Evolutionary conservation across 92 coral and sea anemone genomes (phyloP).

Genomic region (Epizoanthus illoricatus): DNA sequence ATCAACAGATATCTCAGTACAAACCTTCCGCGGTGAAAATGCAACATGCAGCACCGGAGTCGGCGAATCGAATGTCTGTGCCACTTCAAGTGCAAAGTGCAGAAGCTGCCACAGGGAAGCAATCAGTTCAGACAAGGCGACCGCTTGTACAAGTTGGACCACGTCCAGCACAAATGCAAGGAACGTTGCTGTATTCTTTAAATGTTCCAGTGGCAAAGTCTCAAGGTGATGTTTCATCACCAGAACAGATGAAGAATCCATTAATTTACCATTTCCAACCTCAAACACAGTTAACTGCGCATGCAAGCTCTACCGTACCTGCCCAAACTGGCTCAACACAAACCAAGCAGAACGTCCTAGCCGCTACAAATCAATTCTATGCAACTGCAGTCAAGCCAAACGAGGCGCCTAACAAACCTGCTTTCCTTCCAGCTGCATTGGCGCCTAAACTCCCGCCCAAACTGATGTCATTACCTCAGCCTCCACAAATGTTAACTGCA

Average conservation of each 20-base stretch:
- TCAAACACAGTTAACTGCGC: not conserved
- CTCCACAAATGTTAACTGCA: not conserved
- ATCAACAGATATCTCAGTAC: not conserved
- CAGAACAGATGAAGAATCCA: constrained; percentile 19
- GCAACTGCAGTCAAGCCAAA: not conserved
- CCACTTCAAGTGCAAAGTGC: not conserved
- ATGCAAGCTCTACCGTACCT: not conserved
- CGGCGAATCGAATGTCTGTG: not conserved
- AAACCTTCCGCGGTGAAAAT: not conserved
- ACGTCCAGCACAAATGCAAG: constrained; percentile 8
- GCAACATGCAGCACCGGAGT: not conserved
- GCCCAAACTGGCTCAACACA: constrained; percentile 1
- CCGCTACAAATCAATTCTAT: not conserved
- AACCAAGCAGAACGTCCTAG: not conserved
- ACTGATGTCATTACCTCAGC: not conserved
- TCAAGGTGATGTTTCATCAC: constrained; percentile 1
- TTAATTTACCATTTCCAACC: not conserved
- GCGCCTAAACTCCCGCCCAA: not conserved
- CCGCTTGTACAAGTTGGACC: not conserved
- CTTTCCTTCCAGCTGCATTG: not conserved
- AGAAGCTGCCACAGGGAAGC: not conserved
- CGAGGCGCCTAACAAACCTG: not conserved
- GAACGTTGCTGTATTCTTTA: not conserved
- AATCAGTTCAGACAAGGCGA: not conserved
- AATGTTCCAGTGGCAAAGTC: not conserved